Base-by-base conservation (phyloP, 2,888 invertebrate species). In the Trilocha varians region DNA sequence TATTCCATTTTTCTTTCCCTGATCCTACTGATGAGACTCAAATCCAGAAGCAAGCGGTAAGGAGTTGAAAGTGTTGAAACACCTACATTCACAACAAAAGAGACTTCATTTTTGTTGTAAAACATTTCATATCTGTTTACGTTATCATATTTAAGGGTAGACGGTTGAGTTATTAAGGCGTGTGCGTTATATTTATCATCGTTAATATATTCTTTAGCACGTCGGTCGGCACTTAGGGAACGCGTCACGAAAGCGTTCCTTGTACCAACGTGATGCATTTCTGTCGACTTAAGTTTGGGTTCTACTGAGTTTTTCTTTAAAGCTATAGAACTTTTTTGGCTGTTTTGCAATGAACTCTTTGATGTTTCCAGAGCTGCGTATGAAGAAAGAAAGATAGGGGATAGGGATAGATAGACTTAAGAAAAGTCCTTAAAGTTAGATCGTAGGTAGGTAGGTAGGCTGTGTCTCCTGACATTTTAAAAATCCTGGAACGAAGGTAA, bases 171-270 rank as follows among this genome's bases (percentile, higher is more conserved):
- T 25, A 25, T 25, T 25, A 25, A 25, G 25, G 25, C 25, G 25
- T 11, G 25, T 25, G 25, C 25, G 11, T 25, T 25, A 25, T 38
- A 38, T 46, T 45, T 63, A 62, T 67, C 59, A 53, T 42, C 46
- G 52, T 59, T 70, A 67, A 77, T 74, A 70, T 70, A 75, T 73
- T 71, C 73, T 64, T 70, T 62, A 67, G 65, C 70, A 67, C 66
- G 66, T 71, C 66, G 59, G 44, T 49, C 50, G 53, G 59, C 67
- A 69, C 65, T 70, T 65, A 69, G 64, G 57, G 62, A 65, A 49
- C 52, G 52, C 62, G 65, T 70, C 70, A 70, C 57, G 60, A 57
- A 57, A 59, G 58, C 63, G 63, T 59, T 62, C 58, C 68, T 61
- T 65, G 66, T 57, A 61, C 59, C 53, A 49, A 49, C 58, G 57